These are phyloP conservation scores for Chelidonichthys spinosus DNA, from an alignment of 2,797 vertebrate genomes.

Conservation along the genomic window DNA sequence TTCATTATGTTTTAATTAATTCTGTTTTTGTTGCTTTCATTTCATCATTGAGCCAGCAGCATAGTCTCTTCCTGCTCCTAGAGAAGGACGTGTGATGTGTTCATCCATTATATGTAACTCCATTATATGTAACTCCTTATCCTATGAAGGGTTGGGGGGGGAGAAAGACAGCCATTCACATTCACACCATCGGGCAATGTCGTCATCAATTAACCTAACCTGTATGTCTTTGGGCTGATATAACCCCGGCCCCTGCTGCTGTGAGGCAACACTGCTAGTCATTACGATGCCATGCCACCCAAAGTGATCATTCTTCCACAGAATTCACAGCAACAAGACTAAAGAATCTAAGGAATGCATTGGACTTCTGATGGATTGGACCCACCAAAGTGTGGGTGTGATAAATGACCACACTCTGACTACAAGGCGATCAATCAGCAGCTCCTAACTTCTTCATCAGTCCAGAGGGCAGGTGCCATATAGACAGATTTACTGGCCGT, in stretches of 20 bases:
- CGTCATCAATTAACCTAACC: too few species aligned
- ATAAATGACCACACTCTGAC: neutral
- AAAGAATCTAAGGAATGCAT: neutral
- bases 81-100: neutral
- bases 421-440: constrained; percentile 3
- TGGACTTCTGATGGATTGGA: neutral
- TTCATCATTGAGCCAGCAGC: neutral
- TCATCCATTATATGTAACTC: neutral
- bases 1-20: too few species aligned
- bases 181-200: too few species aligned
- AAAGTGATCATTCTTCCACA: neutral
- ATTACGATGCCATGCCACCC: too few species aligned
- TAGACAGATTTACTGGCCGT: neutral
- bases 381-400: neutral
- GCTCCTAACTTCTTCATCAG: neutral
- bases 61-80: neutral
- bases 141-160: too few species aligned
- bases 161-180: too few species aligned
- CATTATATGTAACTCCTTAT: too few species aligned
- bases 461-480: neutral
- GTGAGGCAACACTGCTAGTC: too few species aligned
- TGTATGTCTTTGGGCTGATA: too few species aligned
- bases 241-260: too few species aligned
- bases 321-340: neutral
- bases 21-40: neutral